These are phyloP conservation scores for Lagopus leucura DNA, from an alignment of 2,113 vertebrate species.

Conservation along the genomic window DNA sequence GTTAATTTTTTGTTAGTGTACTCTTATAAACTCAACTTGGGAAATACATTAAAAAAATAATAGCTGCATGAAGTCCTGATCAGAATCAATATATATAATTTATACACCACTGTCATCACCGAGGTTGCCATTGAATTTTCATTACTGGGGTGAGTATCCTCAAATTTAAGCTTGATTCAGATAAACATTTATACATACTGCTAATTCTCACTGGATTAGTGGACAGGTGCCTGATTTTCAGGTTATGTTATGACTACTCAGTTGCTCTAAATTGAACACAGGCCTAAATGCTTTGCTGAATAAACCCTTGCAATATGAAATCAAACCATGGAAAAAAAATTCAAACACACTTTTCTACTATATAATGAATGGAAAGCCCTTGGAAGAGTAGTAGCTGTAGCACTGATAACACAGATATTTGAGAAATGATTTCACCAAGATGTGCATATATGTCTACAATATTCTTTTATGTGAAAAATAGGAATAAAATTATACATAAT, in stretches of 20 bases:
- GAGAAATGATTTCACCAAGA: neutral
- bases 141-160: neutral
- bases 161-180: constrained; percentile 6
- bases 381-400: neutral
- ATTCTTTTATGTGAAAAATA: constrained; percentile 31
- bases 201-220: neutral
- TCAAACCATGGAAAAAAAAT: constrained; percentile 34
- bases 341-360: constrained; percentile 6
- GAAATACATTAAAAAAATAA: neutral
- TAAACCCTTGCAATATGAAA: constrained; percentile 25
- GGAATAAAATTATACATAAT: constrained; percentile 38
- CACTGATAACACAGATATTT: constrained; percentile 2
- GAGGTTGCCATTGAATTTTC: neutral
- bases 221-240: constrained; percentile 27
- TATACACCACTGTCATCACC: neutral
- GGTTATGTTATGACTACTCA: neutral
- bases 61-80: neutral
- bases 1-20: too few species aligned
- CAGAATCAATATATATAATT: neutral
- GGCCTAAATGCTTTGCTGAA: constrained; percentile 32
- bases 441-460: neutral
- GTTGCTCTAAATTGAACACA: constrained; percentile 15
- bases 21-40: neutral
- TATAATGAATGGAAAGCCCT: constrained; percentile 25
- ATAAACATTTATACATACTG: neutral